Evolutionary conservation across 1,140 invertebrate genomes (phyloP).

Genomic region (Dendrolimus punctatus): DNA sequence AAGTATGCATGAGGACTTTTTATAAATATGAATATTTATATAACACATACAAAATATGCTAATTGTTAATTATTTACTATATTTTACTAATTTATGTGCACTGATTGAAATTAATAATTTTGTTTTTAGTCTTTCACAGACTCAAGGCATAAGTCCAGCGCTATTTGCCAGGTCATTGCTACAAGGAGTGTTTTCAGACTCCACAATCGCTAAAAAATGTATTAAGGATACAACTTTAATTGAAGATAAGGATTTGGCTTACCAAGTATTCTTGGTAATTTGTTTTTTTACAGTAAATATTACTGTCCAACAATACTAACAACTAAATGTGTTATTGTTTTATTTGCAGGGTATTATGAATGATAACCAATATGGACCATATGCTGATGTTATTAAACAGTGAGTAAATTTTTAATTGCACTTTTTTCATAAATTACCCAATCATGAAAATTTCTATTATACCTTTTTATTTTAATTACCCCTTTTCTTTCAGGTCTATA

Average conservation of each 20-base stretch:
- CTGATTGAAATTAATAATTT: background rate
- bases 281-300: constrained; percentile 27
- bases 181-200: constrained; percentile 50
- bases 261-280: constrained; percentile 83
- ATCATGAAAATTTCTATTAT: background rate
- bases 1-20: no score
- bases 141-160: constrained; percentile 57
- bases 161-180: constrained; percentile 59
- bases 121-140: constrained; percentile 46
- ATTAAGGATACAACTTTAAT: constrained; percentile 83
- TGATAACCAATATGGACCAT: constrained; percentile 85
- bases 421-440: no score
- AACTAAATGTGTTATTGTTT: constrained; percentile 5
- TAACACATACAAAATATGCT: no score
- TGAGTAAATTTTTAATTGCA: constrained; percentile 30
- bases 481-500: constrained; percentile 50
- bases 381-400: constrained; percentile 81
- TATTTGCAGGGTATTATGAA: constrained; percentile 75
- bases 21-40: no score
- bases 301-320: constrained; percentile 48
- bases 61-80: no score
- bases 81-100: no score
- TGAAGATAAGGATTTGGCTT: constrained; percentile 79
- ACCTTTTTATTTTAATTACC: constrained; percentile 5
- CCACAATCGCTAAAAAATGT: constrained; percentile 66